Conservation (phyloP, 64 coral and sea anemone species). For the Stichodactyla helianthus region DNA sequence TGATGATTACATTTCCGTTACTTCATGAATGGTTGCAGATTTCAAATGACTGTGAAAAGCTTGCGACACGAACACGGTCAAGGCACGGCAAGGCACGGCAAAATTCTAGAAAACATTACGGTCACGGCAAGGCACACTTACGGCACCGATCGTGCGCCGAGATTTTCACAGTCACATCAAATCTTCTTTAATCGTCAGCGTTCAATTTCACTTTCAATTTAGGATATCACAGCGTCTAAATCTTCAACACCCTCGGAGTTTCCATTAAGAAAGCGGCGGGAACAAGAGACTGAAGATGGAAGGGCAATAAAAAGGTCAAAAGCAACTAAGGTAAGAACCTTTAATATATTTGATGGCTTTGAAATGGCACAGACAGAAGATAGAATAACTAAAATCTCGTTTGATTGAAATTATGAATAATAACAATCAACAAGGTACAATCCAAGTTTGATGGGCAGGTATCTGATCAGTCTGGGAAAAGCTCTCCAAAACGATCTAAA, state of each 20-base stretch:
- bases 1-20: too few relatives aligned
- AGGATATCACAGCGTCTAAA: background rate
- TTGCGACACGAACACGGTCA: too few relatives aligned
- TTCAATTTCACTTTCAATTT: background rate
- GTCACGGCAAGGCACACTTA: too few relatives aligned
- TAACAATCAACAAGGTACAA: background rate
- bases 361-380: background rate
- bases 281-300: background rate
- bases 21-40: too few relatives aligned
- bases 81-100: too few relatives aligned
- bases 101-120: too few relatives aligned
- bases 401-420: background rate
- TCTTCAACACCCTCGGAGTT: background rate
- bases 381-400: background rate
- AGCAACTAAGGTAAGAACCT: background rate
- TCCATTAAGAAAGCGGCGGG: background rate
- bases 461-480: background rate
- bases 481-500: background rate
- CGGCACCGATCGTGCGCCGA: background rate
- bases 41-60: too few relatives aligned
- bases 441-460: background rate
- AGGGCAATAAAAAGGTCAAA: background rate
- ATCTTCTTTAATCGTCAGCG: background rate
- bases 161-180: background rate
- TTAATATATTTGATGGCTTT: background rate